Evolutionary conservation across 2,888 invertebrate species (phyloP).

Genomic region (Drosophila falleni): DNA sequence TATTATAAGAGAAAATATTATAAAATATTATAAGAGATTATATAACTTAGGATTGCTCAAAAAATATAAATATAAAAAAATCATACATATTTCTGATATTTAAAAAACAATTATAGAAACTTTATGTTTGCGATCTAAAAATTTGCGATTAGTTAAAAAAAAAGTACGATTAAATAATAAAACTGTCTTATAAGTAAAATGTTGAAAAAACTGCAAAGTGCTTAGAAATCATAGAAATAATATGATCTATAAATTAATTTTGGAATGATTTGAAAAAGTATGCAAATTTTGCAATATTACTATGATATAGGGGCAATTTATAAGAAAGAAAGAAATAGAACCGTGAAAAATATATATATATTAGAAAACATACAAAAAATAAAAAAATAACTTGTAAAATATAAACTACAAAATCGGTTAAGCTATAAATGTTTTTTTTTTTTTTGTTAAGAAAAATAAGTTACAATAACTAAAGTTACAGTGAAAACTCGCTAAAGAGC

Average conservation of each 20-base stretch:
- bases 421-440: too few relatives aligned
- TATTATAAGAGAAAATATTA: not conserved
- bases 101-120: too few relatives aligned
- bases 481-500: not conserved
- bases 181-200: too few relatives aligned
- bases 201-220: too few relatives aligned
- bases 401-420: too few relatives aligned
- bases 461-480: not conserved
- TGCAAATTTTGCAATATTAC: not conserved
- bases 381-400: not conserved
- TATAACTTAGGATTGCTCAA: not conserved
- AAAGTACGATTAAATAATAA: too few relatives aligned
- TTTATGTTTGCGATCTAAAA: too few relatives aligned
- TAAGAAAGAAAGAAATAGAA: not conserved
- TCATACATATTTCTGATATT: too few relatives aligned
- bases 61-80: not conserved
- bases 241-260: not conserved
- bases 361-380: too few relatives aligned
- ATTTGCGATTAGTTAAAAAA: too few relatives aligned
- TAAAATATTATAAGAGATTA: not conserved
- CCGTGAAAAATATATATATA: too few relatives aligned
- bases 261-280: not conserved
- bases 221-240: too few relatives aligned
- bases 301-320: not conserved
- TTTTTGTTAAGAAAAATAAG: not conserved